Evolutionary conservation across 37 sponge, comb jelly and placozoan species (phyloP).

Genomic region (Mnemiopsis leidyi): DNA sequence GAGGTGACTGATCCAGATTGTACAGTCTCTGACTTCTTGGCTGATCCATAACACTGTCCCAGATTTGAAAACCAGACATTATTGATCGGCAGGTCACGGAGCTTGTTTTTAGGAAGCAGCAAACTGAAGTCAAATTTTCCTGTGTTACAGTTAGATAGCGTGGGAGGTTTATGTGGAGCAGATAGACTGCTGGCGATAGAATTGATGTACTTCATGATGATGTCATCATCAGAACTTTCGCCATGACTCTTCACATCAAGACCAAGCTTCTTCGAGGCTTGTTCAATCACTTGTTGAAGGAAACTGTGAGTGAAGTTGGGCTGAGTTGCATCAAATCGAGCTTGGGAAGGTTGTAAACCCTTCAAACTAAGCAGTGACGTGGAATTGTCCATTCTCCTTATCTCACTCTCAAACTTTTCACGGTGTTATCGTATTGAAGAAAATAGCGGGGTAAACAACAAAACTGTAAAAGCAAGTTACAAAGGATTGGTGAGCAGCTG

Average conservation of each 20-base stretch:
- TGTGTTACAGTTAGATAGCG: neutral
- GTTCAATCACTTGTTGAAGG: neutral
- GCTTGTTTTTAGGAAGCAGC: neutral
- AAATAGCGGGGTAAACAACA: too few species aligned
- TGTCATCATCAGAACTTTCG: neutral
- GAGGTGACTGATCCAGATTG: neutral
- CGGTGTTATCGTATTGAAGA: too few species aligned
- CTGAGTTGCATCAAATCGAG: too few species aligned
- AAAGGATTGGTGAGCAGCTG: too few species aligned
- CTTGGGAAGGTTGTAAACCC: too few species aligned
- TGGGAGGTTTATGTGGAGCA: neutral
- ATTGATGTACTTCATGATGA: conserved; percentile 17
- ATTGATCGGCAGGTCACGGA: neutral
- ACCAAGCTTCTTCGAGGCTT: neutral
- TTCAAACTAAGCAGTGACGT: too few species aligned
- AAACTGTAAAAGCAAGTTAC: too few species aligned
- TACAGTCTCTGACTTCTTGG: neutral
- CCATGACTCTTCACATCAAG: neutral
- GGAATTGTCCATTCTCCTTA: too few species aligned
- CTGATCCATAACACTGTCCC: neutral
- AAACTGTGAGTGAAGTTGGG: neutral
- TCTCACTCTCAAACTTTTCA: too few species aligned
- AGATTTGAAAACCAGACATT: neutral
- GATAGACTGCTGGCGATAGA: neutral
- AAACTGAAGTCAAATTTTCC: neutral